Evolutionary conservation across 2,113 vertebrate species (phyloP), one percentile per base, ranked within the genome.

Genomic region (Eretmochelys imbricata): DNA sequence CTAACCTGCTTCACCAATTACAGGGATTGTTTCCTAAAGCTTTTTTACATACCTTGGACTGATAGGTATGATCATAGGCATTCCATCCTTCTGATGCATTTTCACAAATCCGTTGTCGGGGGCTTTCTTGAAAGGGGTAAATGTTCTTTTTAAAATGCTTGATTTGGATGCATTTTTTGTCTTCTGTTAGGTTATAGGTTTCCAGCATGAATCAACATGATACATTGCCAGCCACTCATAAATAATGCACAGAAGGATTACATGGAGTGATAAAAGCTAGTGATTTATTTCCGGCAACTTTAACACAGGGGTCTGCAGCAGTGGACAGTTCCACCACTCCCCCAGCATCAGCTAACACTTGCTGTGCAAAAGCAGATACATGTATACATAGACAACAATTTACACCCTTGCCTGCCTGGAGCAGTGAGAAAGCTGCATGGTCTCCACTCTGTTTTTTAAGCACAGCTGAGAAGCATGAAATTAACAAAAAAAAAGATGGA

Each of bases 221-320:
- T 93, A 50, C 83, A 95, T 96, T 97, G 82, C 80, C 87, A 57
- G 75, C 85, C 84, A 80, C 84, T 95, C 93, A 97, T 96, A 97
- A 97, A 97, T 97, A 97, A 97, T 95, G 29, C 93, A 89, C 69
- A 80, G 65, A 87, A 94, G 22, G 78, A 90, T 96, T 95, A 29
- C 51, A 94, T 4, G 48, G 82, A 96, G 91, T 97, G 92, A 98
- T 95, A 98, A 96, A 93, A 87, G 55, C 65, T 3, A 55, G 55
- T 96, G 92, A 96, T 98, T 98, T 96, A 96, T 97, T 96, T 91
- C 27, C 46, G 81, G 75, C 90, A 97, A 85, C 76, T 84, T 95
- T 42, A 42, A 42, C 42, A 42, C 42, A 5, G 42, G 42, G 42
- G 42, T 42, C 42, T 42, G 42, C 42, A 42, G 42, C 42, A 42